Evolutionary conservation across 2,888 invertebrate species (phyloP).

Genomic region (Tipula helvola): DNA sequence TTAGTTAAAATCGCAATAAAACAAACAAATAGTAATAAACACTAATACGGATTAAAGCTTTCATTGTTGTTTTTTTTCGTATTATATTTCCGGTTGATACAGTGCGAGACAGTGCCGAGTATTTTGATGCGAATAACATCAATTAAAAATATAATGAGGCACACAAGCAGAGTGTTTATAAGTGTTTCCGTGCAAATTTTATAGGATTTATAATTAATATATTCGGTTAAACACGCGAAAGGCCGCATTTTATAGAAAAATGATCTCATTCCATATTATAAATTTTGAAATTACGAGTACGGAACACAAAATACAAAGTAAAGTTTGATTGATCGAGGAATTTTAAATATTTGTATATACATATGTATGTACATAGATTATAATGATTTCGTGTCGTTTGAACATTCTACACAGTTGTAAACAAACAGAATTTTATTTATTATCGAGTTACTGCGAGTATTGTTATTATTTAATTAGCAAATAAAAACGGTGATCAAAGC

Average conservation of each 20-base stretch:
- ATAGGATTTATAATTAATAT: too few relatives aligned
- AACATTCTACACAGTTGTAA: not conserved
- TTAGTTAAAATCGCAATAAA: too few relatives aligned
- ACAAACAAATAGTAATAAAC: too few relatives aligned
- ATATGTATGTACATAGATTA: not conserved
- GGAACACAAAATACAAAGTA: not conserved
- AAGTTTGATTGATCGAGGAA: not conserved
- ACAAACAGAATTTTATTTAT: not conserved
- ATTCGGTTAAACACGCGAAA: too few relatives aligned
- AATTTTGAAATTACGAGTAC: not conserved
- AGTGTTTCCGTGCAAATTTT: too few relatives aligned
- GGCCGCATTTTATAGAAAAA: not conserved
- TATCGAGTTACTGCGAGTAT: not conserved
- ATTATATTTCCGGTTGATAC: too few relatives aligned
- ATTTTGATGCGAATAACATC: too few relatives aligned
- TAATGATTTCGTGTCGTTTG: not conserved
- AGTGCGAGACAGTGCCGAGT: too few relatives aligned
- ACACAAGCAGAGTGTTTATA: too few relatives aligned
- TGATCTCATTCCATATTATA: not conserved
- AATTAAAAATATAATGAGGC: too few relatives aligned
- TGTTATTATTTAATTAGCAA: not conserved
- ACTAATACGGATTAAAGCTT: too few relatives aligned
- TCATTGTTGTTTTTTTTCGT: too few relatives aligned
- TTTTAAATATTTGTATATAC: not conserved
- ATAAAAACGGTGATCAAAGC: not conserved